Evolutionary conservation across 2,888 invertebrate species (phyloP).

Genomic region (Eulithis prunata): DNA sequence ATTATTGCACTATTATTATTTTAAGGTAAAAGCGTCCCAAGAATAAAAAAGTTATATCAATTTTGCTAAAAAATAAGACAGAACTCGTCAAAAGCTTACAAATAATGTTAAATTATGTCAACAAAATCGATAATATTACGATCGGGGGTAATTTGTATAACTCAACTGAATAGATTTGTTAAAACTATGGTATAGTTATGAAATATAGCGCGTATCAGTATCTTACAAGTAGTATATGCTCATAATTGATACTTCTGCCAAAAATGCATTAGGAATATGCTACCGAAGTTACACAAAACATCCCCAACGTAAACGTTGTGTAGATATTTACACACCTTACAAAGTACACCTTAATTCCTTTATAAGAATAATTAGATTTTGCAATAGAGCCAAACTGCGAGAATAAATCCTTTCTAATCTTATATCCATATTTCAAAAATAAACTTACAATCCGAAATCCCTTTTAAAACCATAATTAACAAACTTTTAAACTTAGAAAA

Average conservation of each 20-base stretch:
- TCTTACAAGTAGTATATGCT: constrained; percentile 11
- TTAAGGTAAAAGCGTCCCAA: constrained; percentile 15
- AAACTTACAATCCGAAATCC: constrained; percentile 48
- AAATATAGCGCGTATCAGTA: constrained; percentile 13
- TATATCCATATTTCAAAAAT: constrained; percentile 58
- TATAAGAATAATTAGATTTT: constrained; percentile 65
- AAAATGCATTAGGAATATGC: constrained; percentile 27
- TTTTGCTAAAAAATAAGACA: constrained; percentile 24
- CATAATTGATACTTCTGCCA: constrained; percentile 10
- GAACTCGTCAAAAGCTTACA: constrained; percentile 51
- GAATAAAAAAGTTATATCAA: constrained; percentile 11
- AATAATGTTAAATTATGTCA: constrained; percentile 48
- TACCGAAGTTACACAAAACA: constrained; percentile 39
- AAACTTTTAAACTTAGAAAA: constrained; percentile 40
- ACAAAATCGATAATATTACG: constrained; percentile 29
- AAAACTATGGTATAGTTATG: neutral
- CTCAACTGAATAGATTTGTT: constrained; percentile 7
- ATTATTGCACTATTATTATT: constrained; percentile 33
- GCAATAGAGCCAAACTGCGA: constrained; percentile 70
- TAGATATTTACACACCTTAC: constrained; percentile 78
- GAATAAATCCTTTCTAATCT: constrained; percentile 61
- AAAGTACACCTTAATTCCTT: constrained; percentile 67
- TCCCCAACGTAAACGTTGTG: constrained; percentile 61
- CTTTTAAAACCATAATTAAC: constrained; percentile 41
- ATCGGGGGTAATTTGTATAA: constrained; percentile 17